Evolutionary conservation across 1,140 invertebrate genomes (phyloP).

Genomic region (Drosophila triauraria): DNA sequence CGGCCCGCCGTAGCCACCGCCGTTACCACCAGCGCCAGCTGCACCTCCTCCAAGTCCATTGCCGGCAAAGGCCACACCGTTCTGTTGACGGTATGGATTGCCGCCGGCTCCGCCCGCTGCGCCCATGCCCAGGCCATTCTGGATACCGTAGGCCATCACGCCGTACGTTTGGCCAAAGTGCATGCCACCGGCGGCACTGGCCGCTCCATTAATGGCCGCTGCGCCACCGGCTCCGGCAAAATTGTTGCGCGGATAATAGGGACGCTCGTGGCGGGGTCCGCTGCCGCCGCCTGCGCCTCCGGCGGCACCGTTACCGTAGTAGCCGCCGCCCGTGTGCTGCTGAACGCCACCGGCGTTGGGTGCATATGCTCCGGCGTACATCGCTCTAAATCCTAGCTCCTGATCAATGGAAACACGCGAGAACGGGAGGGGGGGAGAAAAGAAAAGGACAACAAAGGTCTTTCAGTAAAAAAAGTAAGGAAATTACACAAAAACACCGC

Average conservation of each 20-base stretch:
- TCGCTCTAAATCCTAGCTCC: slow-evolving; percentile 29
- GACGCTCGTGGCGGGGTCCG: slow-evolving; percentile 58
- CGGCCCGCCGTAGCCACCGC: slow-evolving; percentile 65
- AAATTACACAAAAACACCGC: not conserved
- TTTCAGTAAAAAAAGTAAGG: slow-evolving; percentile 2
- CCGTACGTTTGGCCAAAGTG: slow-evolving; percentile 72
- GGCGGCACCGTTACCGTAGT: slow-evolving; percentile 76
- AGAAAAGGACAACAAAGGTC: slow-evolving; percentile 10
- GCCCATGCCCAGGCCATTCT: slow-evolving; percentile 64
- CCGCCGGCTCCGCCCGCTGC: slow-evolving; percentile 42
- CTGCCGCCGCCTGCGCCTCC: slow-evolving; percentile 48
- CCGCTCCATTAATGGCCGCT: slow-evolving; percentile 48
- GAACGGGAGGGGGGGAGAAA: not conserved
- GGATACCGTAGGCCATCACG: slow-evolving; percentile 72
- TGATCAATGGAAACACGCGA: not conserved
- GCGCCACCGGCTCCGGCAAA: slow-evolving; percentile 50
- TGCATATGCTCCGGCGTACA: slow-evolving; percentile 78
- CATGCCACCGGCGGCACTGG: slow-evolving; percentile 63
- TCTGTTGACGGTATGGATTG: slow-evolving; percentile 67
- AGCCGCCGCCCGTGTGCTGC: slow-evolving; percentile 71
- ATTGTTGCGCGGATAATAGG: slow-evolving; percentile 56
- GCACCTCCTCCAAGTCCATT: slow-evolving; percentile 55
- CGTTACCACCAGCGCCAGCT: slow-evolving; percentile 49
- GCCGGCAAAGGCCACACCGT: slow-evolving; percentile 53
- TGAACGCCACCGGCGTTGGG: slow-evolving; percentile 74